Evolutionary conservation across 2,113 vertebrate species (phyloP).

Genomic region (Pseudorhombus dupliciocellatus): DNA sequence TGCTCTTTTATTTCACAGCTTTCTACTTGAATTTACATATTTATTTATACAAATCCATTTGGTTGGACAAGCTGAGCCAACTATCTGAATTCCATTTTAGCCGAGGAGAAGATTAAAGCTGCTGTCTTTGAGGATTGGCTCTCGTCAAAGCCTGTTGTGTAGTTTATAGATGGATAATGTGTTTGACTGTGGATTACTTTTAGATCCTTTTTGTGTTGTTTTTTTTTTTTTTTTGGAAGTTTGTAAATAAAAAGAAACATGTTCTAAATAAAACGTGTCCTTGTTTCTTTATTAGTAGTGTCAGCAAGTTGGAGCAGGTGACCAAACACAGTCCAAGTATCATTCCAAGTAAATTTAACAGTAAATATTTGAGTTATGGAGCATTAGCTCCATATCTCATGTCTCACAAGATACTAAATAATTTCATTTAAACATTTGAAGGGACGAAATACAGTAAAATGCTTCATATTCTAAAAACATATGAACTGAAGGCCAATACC

Average conservation of each 20-base stretch:
- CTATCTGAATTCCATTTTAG: conserved; percentile 63
- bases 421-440: no score
- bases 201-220: conserved; percentile 42
- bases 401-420: no score
- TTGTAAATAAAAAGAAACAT: conserved; percentile 81
- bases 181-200: conserved; percentile 64
- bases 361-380: no score
- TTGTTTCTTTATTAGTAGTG: conserved; percentile 30
- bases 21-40: conserved; percentile 80
- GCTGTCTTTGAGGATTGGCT: conserved; percentile 61
- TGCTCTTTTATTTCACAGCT: conserved; percentile 63
- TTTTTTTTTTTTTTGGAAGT: conserved; percentile 71
- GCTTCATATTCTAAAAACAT: no score
- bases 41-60: conserved; percentile 71
- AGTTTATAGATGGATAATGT: conserved; percentile 58
- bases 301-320: neutral
- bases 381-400: no score
- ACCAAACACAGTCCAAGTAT: neutral
- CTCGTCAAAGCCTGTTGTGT: conserved; percentile 64
- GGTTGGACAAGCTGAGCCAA: conserved; percentile 35
- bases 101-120: conserved; percentile 57
- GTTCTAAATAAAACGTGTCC: conserved; percentile 57
- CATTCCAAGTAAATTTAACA: neutral
- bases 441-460: no score
- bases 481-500: no score